Evolutionary conservation across 2,797 vertebrate genomes (phyloP), one percentile per base, ranked within the genome.

Genomic region (Alfaro cultratus): DNA sequence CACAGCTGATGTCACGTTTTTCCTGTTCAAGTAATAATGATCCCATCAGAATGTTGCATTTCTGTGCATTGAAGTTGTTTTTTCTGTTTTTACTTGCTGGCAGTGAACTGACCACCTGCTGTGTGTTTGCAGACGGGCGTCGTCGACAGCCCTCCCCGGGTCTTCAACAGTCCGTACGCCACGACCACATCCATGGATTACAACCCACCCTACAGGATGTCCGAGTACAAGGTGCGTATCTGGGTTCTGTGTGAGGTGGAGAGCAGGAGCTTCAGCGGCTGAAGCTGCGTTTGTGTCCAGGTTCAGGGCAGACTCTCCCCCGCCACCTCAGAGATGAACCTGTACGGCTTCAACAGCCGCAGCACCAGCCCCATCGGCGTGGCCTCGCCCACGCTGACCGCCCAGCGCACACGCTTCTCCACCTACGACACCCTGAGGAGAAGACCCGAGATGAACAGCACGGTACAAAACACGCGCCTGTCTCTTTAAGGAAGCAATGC

Each of bases 131-230:
- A 95, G 94, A 0, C 21, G 34, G 90, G 87, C 8, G 68, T 83
- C 2, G 43, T 77, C 36, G 96, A 96, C 29, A 94, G 91, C 49
- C 88, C 95, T 15, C 34, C 93, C 36, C 87, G 95, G 67, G 94
- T 89, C 26, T 96, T 96, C 84, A 95, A 96, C 92, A 96, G 96
- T 67, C 96, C 96, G 0, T 96, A 96, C 76, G 0, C 81, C 12
- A 85, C 86, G 0, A 4, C 85, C 9, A 0, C 88, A 34, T 95
- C 95, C 6, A 55, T 94, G 75, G 96, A 96, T 4, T 96, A 91
- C 86, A 96, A 86, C 86, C 92, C 94, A 26, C 2, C 83, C 1
- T 45, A 57, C 80, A 91, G 95, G 29, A 91, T 94, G 87, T 89
- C 95, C 0, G 95, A 96, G 8, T 94, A 84, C 79, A 96, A 95